phyloP scores from a whole-genome alignment of 2,888 invertebrate species.

The Nineta flava region DNA sequence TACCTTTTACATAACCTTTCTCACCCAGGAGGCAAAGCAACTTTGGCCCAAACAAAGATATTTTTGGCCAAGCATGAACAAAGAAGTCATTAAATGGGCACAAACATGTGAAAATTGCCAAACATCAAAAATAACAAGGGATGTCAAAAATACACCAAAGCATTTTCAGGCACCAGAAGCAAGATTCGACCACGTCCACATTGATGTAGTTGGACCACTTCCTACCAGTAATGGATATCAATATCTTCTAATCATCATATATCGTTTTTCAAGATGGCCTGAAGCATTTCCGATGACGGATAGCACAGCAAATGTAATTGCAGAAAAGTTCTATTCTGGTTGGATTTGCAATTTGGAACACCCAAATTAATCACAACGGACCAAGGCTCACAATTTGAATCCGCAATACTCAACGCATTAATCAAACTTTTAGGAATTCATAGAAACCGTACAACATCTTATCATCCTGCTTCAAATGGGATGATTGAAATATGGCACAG shows the following conservation, averaged over 20 bases:
- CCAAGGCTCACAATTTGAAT: constrained; percentile 4
- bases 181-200: neutral
- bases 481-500: constrained; percentile 5
- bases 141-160: constrained; percentile 15
- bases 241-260: neutral
- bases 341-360: constrained; percentile 4
- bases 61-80: constrained; percentile 22
- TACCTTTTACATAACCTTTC: constrained; percentile 17
- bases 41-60: constrained; percentile 20
- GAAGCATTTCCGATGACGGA: neutral
- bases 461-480: constrained; percentile 5
- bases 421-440: neutral
- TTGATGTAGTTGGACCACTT: constrained; percentile 11
- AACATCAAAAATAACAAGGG: too few species aligned
- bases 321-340: neutral
- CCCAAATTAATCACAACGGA: constrained; percentile 4
- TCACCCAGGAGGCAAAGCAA: constrained; percentile 15
- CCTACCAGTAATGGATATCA: constrained; percentile 12
- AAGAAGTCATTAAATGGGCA: too few species aligned
- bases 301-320: constrained; percentile 2
- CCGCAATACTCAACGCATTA: neutral
- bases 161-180: too few species aligned
- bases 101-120: too few species aligned
- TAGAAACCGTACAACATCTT: constrained; percentile 3
- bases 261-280: constrained; percentile 8